Evolutionary conservation across 2,888 invertebrate species (phyloP).

Genomic region (Linnaemya vulpina): DNA sequence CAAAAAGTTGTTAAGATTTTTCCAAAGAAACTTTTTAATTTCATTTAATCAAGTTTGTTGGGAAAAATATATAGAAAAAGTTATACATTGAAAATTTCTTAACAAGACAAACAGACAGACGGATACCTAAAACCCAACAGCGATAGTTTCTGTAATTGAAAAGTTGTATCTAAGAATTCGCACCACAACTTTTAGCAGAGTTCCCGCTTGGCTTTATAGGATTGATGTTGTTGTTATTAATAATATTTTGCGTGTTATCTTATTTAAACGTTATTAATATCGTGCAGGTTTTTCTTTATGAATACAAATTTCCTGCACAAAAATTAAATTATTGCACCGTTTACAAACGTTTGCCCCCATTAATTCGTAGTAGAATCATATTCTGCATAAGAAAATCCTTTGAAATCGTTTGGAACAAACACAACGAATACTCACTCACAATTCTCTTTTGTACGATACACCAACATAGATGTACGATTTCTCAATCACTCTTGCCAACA

Average conservation of each 20-base stretch:
- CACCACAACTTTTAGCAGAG: too few species aligned
- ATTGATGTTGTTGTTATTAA: too few species aligned
- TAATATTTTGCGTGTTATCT: too few species aligned
- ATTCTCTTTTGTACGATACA: slow-evolving; percentile 4
- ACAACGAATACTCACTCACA: background rate
- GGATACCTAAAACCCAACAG: too few species aligned
- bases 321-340: background rate
- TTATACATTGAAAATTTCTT: too few species aligned
- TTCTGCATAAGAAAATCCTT: background rate
- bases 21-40: background rate
- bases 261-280: too few species aligned
- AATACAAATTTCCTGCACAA: too few species aligned
- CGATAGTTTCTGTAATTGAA: too few species aligned
- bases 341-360: background rate
- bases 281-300: too few species aligned
- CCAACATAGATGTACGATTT: background rate
- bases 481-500: background rate
- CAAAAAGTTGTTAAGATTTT: background rate
- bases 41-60: background rate
- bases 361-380: slow-evolving; percentile 3
- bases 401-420: background rate
- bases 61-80: background rate
- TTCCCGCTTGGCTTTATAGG: too few species aligned
- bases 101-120: too few species aligned
- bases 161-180: too few species aligned